Conservation (phyloP, 1,140 invertebrate genomes). For the Agrilus planipennis region DNA sequence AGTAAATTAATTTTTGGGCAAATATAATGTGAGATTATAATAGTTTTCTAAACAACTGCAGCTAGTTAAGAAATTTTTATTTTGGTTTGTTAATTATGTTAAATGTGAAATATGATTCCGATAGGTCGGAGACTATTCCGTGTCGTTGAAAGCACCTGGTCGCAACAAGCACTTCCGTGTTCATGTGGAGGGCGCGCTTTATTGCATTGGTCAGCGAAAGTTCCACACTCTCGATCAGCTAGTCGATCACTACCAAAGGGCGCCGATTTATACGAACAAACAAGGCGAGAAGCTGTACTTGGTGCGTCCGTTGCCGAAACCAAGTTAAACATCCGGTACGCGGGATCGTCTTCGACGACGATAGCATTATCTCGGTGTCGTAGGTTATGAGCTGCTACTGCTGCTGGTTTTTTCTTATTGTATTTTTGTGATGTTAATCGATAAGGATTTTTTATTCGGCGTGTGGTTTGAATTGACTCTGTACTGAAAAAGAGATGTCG, state of each 20-base stretch:
- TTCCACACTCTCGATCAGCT: conserved; percentile 93
- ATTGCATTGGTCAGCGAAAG: conserved; percentile 95
- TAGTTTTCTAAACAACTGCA: too few relatives aligned
- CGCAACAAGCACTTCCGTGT: conserved; percentile 99
- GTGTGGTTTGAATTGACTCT: too few relatives aligned
- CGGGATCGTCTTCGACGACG: too few relatives aligned
- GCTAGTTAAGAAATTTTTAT: too few relatives aligned
- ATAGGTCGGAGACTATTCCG: conserved; percentile 95
- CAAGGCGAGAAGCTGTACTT: conserved; percentile 88
- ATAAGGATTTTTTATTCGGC: too few relatives aligned
- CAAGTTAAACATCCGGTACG: conserved; percentile 29
- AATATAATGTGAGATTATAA: too few relatives aligned
- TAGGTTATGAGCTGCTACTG: too few relatives aligned
- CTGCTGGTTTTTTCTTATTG: too few relatives aligned
- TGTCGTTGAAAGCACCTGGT: conserved; percentile 92
- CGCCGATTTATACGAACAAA: conserved; percentile 96
- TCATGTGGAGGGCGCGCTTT: conserved; percentile 85
- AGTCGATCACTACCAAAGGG: conserved; percentile 96
- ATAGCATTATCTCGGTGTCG: too few relatives aligned
- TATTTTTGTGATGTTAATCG: too few relatives aligned
- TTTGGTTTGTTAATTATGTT: background rate
- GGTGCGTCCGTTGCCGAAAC: conserved; percentile 72
- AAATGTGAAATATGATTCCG: background rate
- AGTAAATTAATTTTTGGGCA: too few relatives aligned
- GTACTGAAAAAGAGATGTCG: too few relatives aligned